phyloP scores from a whole-genome alignment of 64 coral and sea anemone species.

The Montipora cactus region DNA sequence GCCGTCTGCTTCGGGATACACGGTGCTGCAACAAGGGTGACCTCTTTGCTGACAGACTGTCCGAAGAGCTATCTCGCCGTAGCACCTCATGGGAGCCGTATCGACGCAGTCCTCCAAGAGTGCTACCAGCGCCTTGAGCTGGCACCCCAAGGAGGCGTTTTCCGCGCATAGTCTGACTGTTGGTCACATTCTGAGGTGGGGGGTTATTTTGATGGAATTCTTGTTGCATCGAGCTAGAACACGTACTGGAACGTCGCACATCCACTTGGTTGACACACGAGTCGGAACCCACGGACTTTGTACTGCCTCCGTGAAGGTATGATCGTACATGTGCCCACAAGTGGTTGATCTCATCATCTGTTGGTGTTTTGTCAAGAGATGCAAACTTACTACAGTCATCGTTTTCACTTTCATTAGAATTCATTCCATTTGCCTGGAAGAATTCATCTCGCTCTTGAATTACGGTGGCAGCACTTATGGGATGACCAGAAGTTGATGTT shows the following conservation, averaged over 20 bases:
- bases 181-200: not conserved
- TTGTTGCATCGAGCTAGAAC: conserved; percentile 32
- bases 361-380: conserved; percentile 79
- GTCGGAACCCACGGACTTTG: conserved; percentile 92
- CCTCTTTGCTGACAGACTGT: conserved; percentile 74
- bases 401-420: not conserved
- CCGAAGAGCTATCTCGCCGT: conserved; percentile 80
- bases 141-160: not conserved
- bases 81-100: conserved; percentile 91
- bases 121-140: conserved; percentile 31
- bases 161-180: not conserved
- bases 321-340: conserved; percentile 83
- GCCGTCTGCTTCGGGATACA: conserved; percentile 53
- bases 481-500: conserved; percentile 7
- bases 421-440: not conserved
- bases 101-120: conserved; percentile 71
- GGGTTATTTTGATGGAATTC: not conserved
- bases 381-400: not conserved
- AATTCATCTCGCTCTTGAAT: conserved; percentile 9
- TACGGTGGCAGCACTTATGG: not conserved
- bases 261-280: conserved; percentile 89
- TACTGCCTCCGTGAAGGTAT: conserved; percentile 79
- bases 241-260: conserved; percentile 82
- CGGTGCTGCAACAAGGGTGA: conserved; percentile 86
- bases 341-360: conserved; percentile 89